Conservation (phyloP, 1,140 invertebrate genomes). For the Aphelenchoides besseyi region DNA sequence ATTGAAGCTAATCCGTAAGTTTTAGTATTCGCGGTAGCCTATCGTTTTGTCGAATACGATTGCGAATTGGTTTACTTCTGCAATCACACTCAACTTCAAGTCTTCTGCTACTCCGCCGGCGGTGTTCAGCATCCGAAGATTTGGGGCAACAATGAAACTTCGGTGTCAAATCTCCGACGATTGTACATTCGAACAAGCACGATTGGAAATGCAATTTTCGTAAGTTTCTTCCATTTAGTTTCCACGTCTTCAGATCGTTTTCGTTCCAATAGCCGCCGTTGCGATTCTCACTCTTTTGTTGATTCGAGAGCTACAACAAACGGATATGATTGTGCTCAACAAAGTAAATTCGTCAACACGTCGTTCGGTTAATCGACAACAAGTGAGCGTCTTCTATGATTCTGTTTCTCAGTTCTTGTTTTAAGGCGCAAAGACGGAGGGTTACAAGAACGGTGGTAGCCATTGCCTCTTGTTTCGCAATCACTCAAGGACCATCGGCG, state of each 20-base stretch:
- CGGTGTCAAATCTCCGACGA: constrained; percentile 36
- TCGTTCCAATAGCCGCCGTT: constrained; percentile 59
- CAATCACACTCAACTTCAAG: constrained; percentile 56
- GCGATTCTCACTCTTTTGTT: constrained; percentile 48
- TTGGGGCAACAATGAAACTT: constrained; percentile 5
- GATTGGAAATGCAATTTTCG: constrained; percentile 56
- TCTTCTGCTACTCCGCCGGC: constrained; percentile 57
- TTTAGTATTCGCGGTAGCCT: constrained; percentile 30
- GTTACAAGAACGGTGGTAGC: constrained; percentile 59
- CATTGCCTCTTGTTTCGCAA: constrained; percentile 57
- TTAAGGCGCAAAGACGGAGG: constrained; percentile 46
- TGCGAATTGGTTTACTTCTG: constrained; percentile 57
- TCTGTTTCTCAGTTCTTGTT: constrained; percentile 26
- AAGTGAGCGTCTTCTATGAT: constrained; percentile 36
- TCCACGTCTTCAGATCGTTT: constrained; percentile 48
- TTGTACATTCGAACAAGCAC: constrained; percentile 56
- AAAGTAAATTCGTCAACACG: constrained; percentile 42
- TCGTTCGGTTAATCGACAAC: constrained; percentile 36
- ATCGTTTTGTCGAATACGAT: constrained; percentile 62
- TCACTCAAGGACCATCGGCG: constrained; percentile 62
- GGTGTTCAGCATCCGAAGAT: constrained; percentile 30
- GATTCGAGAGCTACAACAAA: constrained; percentile 31
- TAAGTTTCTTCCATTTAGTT: constrained; percentile 14
- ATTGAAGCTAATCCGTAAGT: no score
- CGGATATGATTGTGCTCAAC: constrained; percentile 30